Evolutionary conservation across 2,888 invertebrate genomes (phyloP).

Genomic region (Acrobasis suavella): DNA sequence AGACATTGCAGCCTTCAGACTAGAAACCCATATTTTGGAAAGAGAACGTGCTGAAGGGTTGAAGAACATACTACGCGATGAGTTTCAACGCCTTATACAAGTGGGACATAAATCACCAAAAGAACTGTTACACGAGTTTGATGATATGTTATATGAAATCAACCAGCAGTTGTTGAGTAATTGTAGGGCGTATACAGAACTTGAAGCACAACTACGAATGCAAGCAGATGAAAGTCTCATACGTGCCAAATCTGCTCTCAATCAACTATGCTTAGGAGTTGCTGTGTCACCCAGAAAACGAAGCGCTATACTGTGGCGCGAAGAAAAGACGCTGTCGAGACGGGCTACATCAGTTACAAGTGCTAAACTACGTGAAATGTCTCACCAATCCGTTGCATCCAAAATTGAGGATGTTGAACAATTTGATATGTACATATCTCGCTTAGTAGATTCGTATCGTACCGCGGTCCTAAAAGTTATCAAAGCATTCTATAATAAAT

Average conservation of each 20-base stretch:
- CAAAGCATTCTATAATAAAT: constrained; percentile 46
- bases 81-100: constrained; percentile 56
- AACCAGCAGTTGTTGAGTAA: constrained; percentile 71
- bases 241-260: constrained; percentile 50
- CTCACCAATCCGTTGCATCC: constrained; percentile 23
- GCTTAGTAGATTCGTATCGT: constrained; percentile 55
- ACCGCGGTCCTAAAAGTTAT: constrained; percentile 49
- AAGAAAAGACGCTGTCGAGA: constrained; percentile 30
- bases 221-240: constrained; percentile 52
- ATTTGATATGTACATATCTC: constrained; percentile 46
- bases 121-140: constrained; percentile 63
- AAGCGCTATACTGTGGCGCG: constrained; percentile 41
- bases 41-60: constrained; percentile 58
- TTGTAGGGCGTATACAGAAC: constrained; percentile 55
- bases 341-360: constrained; percentile 36
- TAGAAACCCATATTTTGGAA: constrained; percentile 54
- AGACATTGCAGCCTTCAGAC: constrained; percentile 50
- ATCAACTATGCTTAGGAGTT: constrained; percentile 54
- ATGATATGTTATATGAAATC: constrained; percentile 60
- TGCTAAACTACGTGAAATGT: constrained; percentile 26
- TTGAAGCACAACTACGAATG: constrained; percentile 54
- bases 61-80: constrained; percentile 49
- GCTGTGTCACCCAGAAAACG: constrained; percentile 35
- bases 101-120: constrained; percentile 56
- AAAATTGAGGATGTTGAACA: constrained; percentile 41